Evolutionary conservation across 1,140 invertebrate genomes (phyloP), one percentile per base, ranked within the genome.

Genomic region (Neodiprion virginianus): DNA sequence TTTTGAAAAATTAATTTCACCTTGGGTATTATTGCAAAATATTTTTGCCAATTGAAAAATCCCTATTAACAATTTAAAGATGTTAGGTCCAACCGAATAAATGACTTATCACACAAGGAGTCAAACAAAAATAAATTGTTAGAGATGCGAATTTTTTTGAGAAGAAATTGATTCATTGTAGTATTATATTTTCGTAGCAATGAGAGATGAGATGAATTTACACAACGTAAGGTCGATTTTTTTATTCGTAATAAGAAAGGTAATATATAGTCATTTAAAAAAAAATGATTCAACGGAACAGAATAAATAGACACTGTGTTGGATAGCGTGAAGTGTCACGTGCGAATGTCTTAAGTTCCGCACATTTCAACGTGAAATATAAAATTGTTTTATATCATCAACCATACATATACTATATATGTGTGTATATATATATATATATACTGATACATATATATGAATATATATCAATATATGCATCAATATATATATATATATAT

Each of bases 281-380:
- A 83, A 77, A 77, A 67, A 76, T 76, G 75, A 66, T 78, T 79
- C 76, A 78, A 77, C 72, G 75, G 74, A 80, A 78, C 69, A 68
- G 75, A 79, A 76, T 61, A 71, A 73, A 73, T 71, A 81, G 73
- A 77, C 76, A 75, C 65, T 79, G 61, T 3, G 69, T 77, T 79
- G 28, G 79, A 79, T 72, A 74, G 73, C 79, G 77, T 80, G 78
- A 81, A 80, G 76, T 74, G 79, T 74, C 72, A 68, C 79, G 74
- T 83, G 79, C 73, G 74, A 78, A 71, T 48, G 48, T 71, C 78
- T 76, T 65, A 80, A 14, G 17, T 65, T 14, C 28, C 65, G 50
- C 68, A 8, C n/a, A 61, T 69, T 69, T 75, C 83, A 88, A 88
- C 85, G 86, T 84, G 84, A 84, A 84, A 88, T 88, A 88, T 86